Evolutionary conservation across 2,797 vertebrate species (phyloP).

Genomic region (Rhinatrema bivittatum): DNA sequence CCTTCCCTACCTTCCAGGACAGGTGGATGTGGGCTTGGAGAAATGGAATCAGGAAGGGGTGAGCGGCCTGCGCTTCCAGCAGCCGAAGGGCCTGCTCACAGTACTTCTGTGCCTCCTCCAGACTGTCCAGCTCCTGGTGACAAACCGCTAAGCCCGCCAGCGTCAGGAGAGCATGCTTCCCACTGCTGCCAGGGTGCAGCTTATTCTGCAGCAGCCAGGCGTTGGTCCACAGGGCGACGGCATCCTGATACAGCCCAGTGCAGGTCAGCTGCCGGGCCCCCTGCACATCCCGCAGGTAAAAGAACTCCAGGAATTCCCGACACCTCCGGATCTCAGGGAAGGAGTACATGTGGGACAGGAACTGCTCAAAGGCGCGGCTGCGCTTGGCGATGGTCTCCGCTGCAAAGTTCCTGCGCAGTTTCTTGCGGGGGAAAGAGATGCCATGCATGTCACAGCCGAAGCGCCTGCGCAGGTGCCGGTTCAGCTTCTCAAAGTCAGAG

Average conservation of each 20-base stretch:
- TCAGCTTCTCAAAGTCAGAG: conserved; percentile 81
- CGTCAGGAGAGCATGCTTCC: conserved; percentile 62
- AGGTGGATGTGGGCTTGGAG: conserved; percentile 72
- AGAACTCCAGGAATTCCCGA: conserved; percentile 74
- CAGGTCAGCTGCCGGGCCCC: conserved; percentile 73
- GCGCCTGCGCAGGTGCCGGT: conserved; percentile 63
- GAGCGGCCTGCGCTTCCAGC: conserved; percentile 49
- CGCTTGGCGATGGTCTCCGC: conserved; percentile 87
- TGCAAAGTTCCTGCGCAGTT: conserved; percentile 78
- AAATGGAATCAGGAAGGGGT: conserved; percentile 72
- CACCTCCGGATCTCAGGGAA: conserved; percentile 61
- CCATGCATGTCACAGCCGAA: conserved; percentile 71
- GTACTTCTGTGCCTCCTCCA: conserved; percentile 70
- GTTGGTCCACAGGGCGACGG: conserved; percentile 73
- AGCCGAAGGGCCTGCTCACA: conserved; percentile 73
- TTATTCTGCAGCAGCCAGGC: conserved; percentile 77
- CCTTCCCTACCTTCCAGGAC: conserved; percentile 81
- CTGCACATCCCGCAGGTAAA: conserved; percentile 76
- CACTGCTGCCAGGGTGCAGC: conserved; percentile 55
- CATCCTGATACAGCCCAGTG: conserved; percentile 73
- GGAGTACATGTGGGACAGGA: conserved; percentile 78
- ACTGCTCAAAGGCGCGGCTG: conserved; percentile 89
- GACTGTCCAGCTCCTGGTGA: conserved; percentile 79
- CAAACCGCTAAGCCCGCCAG: conserved; percentile 75
- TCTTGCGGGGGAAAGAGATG: conserved; percentile 83